Conservation (phyloP, 2,113 vertebrate species). For the Ardeotis arabs region DNA sequence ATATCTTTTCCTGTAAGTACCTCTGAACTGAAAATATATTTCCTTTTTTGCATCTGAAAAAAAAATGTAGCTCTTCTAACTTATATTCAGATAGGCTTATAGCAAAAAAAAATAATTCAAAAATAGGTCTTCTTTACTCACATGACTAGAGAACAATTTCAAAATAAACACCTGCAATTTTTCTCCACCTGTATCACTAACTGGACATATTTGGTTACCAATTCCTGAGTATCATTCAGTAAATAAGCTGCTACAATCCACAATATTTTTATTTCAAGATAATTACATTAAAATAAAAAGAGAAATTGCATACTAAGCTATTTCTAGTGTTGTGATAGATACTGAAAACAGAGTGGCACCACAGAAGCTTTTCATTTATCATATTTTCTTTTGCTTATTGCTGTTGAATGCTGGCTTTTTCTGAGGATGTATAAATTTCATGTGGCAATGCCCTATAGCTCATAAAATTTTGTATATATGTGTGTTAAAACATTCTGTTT, state of each 20-base stretch:
- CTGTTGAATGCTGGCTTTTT: conserved; percentile 33
- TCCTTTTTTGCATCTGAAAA: not conserved
- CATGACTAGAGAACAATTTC: not conserved
- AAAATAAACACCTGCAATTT: not conserved
- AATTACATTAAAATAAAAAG: not conserved
- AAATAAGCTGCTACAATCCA: not conserved
- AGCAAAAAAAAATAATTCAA: not conserved
- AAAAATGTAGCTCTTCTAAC: not conserved
- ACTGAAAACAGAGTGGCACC: not conserved
- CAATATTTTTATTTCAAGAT: not conserved
- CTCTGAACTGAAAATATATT: not conserved
- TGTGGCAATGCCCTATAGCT: not conserved
- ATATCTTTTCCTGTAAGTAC: not conserved
- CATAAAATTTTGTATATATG: not conserved
- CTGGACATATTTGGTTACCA: rapidly evolving
- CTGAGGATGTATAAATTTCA: not conserved
- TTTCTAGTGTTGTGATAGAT: not conserved
- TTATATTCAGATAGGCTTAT: not conserved
- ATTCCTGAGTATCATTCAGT: not conserved
- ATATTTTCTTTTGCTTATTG: conserved; percentile 2
- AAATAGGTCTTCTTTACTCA: not conserved
- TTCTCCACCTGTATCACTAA: not conserved
- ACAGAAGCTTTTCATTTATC: conserved; percentile 16
- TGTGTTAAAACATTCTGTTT: conserved; percentile 23
- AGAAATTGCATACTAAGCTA: not conserved